Conservation (phyloP, 1,140 invertebrate genomes). For the Drosophila mayri region DNA sequence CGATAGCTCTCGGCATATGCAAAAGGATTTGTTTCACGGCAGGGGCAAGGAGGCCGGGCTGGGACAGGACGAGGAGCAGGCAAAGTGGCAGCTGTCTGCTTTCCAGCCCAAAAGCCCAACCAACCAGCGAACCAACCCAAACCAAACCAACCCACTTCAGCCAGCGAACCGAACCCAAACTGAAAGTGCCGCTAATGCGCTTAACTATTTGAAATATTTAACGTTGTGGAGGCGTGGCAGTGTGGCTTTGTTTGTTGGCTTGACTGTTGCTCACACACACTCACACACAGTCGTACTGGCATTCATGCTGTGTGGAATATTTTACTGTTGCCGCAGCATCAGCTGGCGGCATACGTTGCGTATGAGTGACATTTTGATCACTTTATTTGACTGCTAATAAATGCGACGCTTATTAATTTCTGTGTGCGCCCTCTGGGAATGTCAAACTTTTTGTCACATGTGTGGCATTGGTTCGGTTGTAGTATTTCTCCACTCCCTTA, state of each 20-base stretch:
- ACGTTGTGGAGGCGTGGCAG: conserved; percentile 49
- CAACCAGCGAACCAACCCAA: conserved; percentile 32
- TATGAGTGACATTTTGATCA: conserved; percentile 82
- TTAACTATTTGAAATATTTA: conserved; percentile 83
- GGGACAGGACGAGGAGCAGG: conserved; percentile 10
- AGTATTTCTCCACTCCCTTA: conserved; percentile 3
- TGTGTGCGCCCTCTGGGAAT: conserved; percentile 37
- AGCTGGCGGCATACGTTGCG: conserved; percentile 62
- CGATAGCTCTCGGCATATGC: conserved; percentile 74
- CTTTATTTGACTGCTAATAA: conserved; percentile 82
- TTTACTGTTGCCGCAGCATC: conserved; percentile 59
- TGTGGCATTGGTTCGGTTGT: conserved; percentile 10
- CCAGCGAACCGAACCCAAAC: conserved; percentile 59
- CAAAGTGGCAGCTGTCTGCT: conserved; percentile 40
- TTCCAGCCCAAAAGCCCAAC: conserved; percentile 33
- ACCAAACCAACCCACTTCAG: conserved; percentile 22
- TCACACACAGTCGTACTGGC: conserved; percentile 21
- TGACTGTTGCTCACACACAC: conserved; percentile 49
- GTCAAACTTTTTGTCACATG: conserved; percentile 73
- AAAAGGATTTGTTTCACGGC: conserved; percentile 52
- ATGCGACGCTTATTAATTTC: conserved; percentile 80
- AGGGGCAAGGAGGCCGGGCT: not conserved
- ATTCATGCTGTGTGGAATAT: conserved; percentile 58
- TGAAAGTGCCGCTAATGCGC: conserved; percentile 80
- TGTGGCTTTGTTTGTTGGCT: conserved; percentile 47